Evolutionary conservation across 2,888 invertebrate genomes (phyloP), one percentile per base, ranked within the genome.

Genomic region (Polyploca ridens): DNA sequence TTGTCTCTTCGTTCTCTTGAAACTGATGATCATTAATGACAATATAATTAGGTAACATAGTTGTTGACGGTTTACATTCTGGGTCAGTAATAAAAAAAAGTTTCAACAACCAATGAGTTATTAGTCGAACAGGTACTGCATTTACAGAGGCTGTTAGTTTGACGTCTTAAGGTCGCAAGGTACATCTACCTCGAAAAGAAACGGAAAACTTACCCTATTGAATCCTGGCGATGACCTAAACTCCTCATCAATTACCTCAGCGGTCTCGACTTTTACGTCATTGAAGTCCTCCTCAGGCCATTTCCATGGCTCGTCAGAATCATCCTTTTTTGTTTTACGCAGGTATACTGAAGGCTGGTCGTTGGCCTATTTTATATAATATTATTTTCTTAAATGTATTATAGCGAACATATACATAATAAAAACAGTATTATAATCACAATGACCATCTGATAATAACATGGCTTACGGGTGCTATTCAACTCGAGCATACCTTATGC

Each of bases 261-360:
- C 83, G 0, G 70, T 65, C 27, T 87, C 88, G 0, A 84, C 69
- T 0, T 69, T 72, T 14, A 71, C 71, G 0, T 78, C 81, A 27
- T 69, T 71, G 1, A 83, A 59, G n/a, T 83, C 77, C 13, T 84
- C 84, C 0, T 86, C 82, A 0, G 88, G 88, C 91, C 91, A 92
- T 8, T 62, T 64, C 91, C 91, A 92, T 0, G 73, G 58, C 3
- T 72, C 70, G 0, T 72, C 74, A 0, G 62, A 11, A 0, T 69
- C 63, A 0, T 66, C 72, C 0, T 58, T 16, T 7, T 71, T 67
- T 7, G 70, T 64, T 64, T 80, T 84, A 5, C 69, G 70, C 5
- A 92, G 44, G 64, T 84, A 90, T 49, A 81, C 63, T 0, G 84
- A 86, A 0, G 87, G 77, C 44, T 84, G 81, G 3, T 85, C 83